A percentile compares a stretch with the other conserved stretches of the same genome.
Evolutionary conservation across 2,113 vertebrate genomes (phyloP).

Genomic region (Toxotes jaculatrix): DNA sequence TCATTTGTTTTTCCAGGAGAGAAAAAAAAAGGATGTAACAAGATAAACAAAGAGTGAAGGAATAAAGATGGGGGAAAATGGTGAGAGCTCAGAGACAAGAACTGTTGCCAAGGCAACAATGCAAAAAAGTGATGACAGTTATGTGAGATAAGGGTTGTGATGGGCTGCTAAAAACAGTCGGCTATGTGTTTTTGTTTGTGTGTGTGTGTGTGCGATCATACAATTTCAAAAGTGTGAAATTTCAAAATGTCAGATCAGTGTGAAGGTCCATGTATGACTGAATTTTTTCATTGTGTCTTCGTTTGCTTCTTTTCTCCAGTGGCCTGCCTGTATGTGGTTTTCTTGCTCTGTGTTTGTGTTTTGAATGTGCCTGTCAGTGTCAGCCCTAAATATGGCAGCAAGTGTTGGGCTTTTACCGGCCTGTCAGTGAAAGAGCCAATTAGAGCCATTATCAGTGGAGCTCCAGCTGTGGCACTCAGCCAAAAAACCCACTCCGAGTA

Average conservation of each 20-base stretch:
- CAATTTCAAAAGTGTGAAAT: too few species aligned
- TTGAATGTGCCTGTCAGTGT: background rate
- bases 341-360: background rate
- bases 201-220: too few species aligned
- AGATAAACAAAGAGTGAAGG: background rate
- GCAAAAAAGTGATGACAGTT: background rate
- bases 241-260: too few species aligned
- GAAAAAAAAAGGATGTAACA: background rate
- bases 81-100: background rate
- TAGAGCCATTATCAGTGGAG: background rate
- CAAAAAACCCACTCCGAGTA: background rate
- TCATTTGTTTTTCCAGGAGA: too few species aligned
- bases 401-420: background rate
- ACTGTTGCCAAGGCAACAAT: background rate
- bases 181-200: too few species aligned
- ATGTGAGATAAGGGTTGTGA: background rate
- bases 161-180: too few species aligned
- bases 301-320: too few species aligned
- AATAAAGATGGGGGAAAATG: background rate
- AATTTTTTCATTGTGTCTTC: too few species aligned
- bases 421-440: slow-evolving; percentile 18
- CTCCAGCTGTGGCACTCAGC: slow-evolving; percentile 18
- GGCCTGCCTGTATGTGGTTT: too few species aligned
- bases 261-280: too few species aligned
- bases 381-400: too few species aligned